Percentiles rank a stretch among this genome's conserved stretches.
These are phyloP conservation scores for Cheilosia urbana DNA, from an alignment of 2,888 invertebrate genomes.

Conservation along the genomic window DNA sequence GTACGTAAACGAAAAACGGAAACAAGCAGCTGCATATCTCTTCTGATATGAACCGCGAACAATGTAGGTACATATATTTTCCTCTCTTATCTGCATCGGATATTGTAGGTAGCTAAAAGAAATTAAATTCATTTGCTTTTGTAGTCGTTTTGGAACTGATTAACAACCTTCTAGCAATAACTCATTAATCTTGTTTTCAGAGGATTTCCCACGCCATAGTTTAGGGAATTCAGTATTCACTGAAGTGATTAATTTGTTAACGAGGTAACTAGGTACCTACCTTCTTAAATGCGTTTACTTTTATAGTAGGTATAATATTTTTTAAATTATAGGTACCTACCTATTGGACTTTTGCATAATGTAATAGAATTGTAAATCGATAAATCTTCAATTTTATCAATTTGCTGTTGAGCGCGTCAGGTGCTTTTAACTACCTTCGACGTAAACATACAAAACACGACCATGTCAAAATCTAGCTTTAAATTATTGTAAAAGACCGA, in stretches of 20 bases:
- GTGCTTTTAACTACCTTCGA: too few relatives aligned
- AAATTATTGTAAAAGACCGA: too few relatives aligned
- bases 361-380: too few relatives aligned
- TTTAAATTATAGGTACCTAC: too few relatives aligned
- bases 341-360: too few relatives aligned
- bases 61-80: constrained; percentile 10
- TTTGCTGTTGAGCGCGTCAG: too few relatives aligned
- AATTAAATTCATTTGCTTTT: neutral
- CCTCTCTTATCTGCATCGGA: neutral
- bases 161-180: neutral
- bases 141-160: neutral
- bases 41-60: neutral
- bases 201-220: neutral
- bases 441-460: too few relatives aligned
- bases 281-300: too few relatives aligned
- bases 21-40: constrained; percentile 7
- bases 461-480: too few relatives aligned
- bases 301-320: too few relatives aligned
- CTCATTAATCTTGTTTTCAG: constrained; percentile 16
- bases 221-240: neutral
- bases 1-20: neutral
- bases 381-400: too few relatives aligned
- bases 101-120: neutral
- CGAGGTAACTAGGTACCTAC: too few relatives aligned
- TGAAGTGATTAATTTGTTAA: neutral